Evolutionary conservation across 2,797 vertebrate genomes (phyloP).

Genomic region (Ispidina lecontei): DNA sequence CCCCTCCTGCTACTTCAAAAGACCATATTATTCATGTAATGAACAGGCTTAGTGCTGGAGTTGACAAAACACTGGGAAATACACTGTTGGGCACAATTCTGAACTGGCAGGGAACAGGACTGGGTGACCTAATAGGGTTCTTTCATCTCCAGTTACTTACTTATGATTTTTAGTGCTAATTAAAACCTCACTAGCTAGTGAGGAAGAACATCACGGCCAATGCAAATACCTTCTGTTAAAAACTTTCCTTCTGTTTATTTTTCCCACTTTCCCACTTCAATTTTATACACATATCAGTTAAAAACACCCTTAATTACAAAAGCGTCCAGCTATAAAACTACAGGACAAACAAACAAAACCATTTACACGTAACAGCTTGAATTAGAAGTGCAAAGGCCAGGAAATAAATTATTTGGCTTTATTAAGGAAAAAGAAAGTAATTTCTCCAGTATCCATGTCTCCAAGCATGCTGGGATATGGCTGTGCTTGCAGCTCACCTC

Average conservation of each 20-base stretch:
- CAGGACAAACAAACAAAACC: conserved; percentile 61
- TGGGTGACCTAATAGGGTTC: conserved; percentile 60
- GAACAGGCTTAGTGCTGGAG: conserved; percentile 29
- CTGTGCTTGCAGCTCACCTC: not conserved
- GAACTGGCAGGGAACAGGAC: conserved; percentile 61
- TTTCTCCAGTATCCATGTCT: not conserved
- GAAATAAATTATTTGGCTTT: conserved; percentile 53
- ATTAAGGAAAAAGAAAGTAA: conserved; percentile 62
- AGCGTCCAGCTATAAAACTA: conserved; percentile 29
- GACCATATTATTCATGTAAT: conserved; percentile 61
- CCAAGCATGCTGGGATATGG: not conserved
- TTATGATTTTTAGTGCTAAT: conserved; percentile 71
- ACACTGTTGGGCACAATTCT: conserved; percentile 61
- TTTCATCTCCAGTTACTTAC: conserved; percentile 71
- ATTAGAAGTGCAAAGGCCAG: conserved; percentile 44
- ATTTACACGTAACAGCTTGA: conserved; percentile 7
- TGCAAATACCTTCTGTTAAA: conserved; percentile 68
- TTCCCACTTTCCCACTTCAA: conserved; percentile 60
- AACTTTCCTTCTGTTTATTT: conserved; percentile 69
- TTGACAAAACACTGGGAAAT: conserved; percentile 65
- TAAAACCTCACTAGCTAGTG: conserved; percentile 70
- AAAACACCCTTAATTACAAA: conserved; percentile 62
- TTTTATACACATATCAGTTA: conserved; percentile 56
- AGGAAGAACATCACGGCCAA: conserved; percentile 61
- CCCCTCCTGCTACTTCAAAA: conserved; percentile 67